phyloP scores from a whole-genome alignment of 1,140 invertebrate genomes.

The Lepidostoma basale region DNA sequence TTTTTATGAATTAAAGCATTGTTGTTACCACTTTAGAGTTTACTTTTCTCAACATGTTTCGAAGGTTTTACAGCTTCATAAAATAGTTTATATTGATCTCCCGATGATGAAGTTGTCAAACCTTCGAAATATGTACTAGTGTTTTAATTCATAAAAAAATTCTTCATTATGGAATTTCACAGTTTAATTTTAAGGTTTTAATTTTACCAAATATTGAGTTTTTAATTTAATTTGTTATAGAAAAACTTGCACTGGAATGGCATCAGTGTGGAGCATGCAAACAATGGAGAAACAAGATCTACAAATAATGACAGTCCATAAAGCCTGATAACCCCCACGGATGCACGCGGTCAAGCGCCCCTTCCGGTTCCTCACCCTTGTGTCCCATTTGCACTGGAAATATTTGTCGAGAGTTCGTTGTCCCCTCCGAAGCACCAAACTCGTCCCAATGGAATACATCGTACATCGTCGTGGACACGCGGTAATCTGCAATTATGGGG shows the following conservation, averaged over 20 bases:
- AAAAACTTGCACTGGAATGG: not conserved
- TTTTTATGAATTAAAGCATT: too few relatives aligned
- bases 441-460: conserved; percentile 74
- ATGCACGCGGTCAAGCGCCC: conserved; percentile 37
- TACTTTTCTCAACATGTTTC: too few relatives aligned
- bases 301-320: conserved; percentile 31
- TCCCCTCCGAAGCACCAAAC: conserved; percentile 26
- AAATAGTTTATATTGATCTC: too few relatives aligned
- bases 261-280: not conserved
- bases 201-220: too few relatives aligned
- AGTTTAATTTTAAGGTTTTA: too few relatives aligned
- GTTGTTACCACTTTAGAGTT: too few relatives aligned
- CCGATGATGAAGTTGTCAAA: too few relatives aligned
- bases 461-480: conserved; percentile 77
- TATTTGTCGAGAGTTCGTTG: conserved; percentile 4
- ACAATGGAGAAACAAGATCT: conserved; percentile 12
- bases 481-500: conserved; percentile 62
- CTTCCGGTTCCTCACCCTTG: conserved; percentile 39
- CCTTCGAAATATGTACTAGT: too few relatives aligned
- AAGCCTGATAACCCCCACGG: conserved; percentile 41
- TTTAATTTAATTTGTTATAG: too few relatives aligned
- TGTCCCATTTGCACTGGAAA: conserved; percentile 22
- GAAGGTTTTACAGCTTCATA: too few relatives aligned
- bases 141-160: too few relatives aligned
- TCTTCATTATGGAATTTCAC: too few relatives aligned